These are phyloP conservation scores for Chloropsis cyanopogon DNA, from an alignment of 2,113 vertebrate species.

Conservation along the genomic window DNA sequence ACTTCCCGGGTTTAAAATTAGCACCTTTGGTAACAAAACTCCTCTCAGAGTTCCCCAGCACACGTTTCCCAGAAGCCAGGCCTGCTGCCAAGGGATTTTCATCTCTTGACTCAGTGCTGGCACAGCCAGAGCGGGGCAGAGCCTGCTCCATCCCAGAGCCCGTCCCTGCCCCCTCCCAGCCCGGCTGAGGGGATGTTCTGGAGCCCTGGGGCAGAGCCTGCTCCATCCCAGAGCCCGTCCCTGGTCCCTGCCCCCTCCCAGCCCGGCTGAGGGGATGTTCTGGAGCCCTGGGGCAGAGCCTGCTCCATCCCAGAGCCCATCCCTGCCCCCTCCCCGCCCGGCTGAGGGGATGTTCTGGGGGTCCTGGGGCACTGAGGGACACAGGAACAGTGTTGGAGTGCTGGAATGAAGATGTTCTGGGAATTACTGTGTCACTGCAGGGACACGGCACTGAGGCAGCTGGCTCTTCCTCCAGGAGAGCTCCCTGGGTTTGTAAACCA, in stretches of 20 bases:
- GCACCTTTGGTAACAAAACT: background rate
- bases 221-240: background rate
- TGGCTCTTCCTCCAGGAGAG: background rate
- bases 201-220: background rate
- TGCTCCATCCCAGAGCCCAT: background rate
- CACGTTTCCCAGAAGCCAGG: background rate
- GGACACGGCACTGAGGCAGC: background rate
- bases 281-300: background rate
- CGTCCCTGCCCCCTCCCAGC: background rate
- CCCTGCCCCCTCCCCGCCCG: background rate
- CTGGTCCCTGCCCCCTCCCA: background rate
- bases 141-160: background rate
- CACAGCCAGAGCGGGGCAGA: background rate
- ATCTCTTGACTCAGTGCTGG: background rate
- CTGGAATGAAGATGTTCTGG: background rate
- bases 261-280: background rate
- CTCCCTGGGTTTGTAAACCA: background rate
- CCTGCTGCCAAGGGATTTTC: background rate
- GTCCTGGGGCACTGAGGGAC: background rate
- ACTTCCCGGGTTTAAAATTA: background rate
- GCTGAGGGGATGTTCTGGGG: accelerated
- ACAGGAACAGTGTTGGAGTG: accelerated
- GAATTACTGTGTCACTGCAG: background rate
- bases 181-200: accelerated
- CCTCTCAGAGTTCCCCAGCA: background rate